These are phyloP conservation scores for Bryconaethiops microstoma DNA, from an alignment of 2,797 vertebrate species.

Conservation along the genomic window DNA sequence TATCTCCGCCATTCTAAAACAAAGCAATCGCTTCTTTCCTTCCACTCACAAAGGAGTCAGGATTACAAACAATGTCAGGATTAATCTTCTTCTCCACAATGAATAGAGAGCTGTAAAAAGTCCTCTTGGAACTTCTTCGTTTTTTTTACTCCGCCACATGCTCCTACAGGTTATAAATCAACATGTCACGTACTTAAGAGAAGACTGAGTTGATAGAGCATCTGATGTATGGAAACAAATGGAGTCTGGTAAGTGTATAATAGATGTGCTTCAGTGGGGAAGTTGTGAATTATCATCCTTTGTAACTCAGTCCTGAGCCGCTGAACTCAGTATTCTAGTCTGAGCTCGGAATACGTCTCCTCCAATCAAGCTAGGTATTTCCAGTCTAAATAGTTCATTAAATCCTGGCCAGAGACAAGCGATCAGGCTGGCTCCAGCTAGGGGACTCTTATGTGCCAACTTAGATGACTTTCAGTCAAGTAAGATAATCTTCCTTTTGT, in stretches of 20 bases:
- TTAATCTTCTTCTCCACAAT: conserved; percentile 45
- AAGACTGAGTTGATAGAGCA: conserved; percentile 47
- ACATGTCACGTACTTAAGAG: conserved; percentile 51
- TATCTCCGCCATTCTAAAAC: conserved; percentile 32
- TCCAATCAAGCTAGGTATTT: conserved; percentile 27
- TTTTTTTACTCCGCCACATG: neutral
- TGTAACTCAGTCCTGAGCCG: conserved; percentile 26
- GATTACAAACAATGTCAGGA: conserved; percentile 43
- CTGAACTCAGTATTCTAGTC: conserved; percentile 20
- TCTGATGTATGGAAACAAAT: conserved; percentile 51
- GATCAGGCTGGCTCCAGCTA: conserved; percentile 19
- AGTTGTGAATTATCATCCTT: conserved; percentile 48
- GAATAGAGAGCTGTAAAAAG: conserved; percentile 42
- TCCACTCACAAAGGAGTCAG: conserved; percentile 10
- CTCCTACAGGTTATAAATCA: conserved; percentile 54
- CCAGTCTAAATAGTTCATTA: conserved; percentile 36
- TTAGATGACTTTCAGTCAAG: conserved; percentile 1
- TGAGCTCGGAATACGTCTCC: conserved; percentile 28
- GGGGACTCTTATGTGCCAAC: neutral
- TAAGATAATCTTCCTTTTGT: neutral
- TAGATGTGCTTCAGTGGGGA: conserved; percentile 37
- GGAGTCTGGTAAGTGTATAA: conserved; percentile 44
- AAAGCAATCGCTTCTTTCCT: conserved; percentile 37
- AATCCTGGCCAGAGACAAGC: conserved; percentile 31
- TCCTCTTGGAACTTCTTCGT: conserved; percentile 32